Evolutionary conservation across 2,888 invertebrate species (phyloP).

Genomic region (Tineola bisselliella): DNA sequence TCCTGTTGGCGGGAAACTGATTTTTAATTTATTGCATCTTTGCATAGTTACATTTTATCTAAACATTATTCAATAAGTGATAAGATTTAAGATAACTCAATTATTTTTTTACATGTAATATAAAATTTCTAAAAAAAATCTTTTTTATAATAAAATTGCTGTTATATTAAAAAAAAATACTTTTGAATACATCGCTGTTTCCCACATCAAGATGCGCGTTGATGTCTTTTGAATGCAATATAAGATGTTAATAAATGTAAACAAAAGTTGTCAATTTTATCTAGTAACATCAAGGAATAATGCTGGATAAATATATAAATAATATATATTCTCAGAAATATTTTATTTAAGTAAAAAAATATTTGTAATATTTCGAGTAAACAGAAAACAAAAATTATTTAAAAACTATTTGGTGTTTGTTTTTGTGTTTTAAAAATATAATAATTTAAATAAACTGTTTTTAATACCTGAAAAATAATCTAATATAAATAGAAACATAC

Average conservation of each 20-base stretch:
- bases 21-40: too few relatives aligned
- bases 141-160: too few relatives aligned
- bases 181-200: neutral
- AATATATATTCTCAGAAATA: neutral
- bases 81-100: too few relatives aligned
- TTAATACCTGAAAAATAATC: neutral
- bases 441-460: neutral
- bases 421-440: too few relatives aligned
- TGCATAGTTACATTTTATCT: too few relatives aligned
- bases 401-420: too few relatives aligned
- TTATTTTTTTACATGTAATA: too few relatives aligned
- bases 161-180: too few relatives aligned
- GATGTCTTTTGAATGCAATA: constrained; percentile 49
- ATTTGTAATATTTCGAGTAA: neutral
- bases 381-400: too few relatives aligned
- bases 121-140: too few relatives aligned
- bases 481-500: constrained; percentile 32
- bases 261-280: neutral
- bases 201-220: constrained; percentile 39
- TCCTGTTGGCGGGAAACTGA: neutral
- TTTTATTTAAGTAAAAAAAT: neutral
- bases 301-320: neutral
- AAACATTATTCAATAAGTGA: too few relatives aligned
- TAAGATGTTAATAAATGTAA: neutral
- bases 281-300: neutral